Conservation (phyloP, 2,113 vertebrate genomes). For the Mus musculus region GRCm39 chr17:64832501-64833000, state of each 20-base stretch:
- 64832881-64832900: not conserved
- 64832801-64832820: not conserved
- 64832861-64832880: not conserved
- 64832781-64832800: not conserved
- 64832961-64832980: not conserved
- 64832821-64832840: not conserved
- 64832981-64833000: not conserved
- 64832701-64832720: not conserved
- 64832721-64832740: not conserved
- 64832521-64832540: not conserved
- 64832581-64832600: not conserved
- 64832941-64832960: not conserved
- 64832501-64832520: not conserved
- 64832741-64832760: conserved; percentile 16
- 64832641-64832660: not conserved
- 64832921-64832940: not conserved
- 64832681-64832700: conserved; percentile 10
- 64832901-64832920: conserved; percentile 48
- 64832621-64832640: not conserved
- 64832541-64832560: not conserved
- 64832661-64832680: conserved; percentile 5
- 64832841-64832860: not conserved
- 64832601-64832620: not conserved
- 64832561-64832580: not conserved
- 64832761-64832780: not conserved